Conservation (phyloP, 2,113 vertebrate species). For the Burhinus bistriatus region DNA sequence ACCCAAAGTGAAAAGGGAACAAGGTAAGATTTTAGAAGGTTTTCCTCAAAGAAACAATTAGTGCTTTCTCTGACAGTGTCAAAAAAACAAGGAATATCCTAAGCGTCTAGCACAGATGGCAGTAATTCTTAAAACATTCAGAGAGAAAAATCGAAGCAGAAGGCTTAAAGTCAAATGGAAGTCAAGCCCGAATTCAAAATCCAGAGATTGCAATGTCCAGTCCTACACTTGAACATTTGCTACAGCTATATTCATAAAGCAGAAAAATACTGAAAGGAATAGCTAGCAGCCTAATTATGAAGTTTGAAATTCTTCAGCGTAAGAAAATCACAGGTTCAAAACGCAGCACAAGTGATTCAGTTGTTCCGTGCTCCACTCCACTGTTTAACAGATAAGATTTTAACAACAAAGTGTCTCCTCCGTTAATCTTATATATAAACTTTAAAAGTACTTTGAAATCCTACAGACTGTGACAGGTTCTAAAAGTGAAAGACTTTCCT, state of each 20-base stretch:
- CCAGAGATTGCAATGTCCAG: background rate
- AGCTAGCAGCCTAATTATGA: background rate
- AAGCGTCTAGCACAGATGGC: slow-evolving; percentile 4
- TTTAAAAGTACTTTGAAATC: background rate
- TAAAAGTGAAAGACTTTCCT: background rate
- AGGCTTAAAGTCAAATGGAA: background rate
- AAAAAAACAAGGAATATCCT: background rate
- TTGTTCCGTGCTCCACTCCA: background rate
- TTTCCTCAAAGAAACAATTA: slow-evolving; percentile 57
- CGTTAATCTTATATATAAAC: background rate
- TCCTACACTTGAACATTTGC: background rate
- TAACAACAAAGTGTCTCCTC: background rate
- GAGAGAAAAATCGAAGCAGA: background rate
- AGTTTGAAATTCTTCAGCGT: background rate
- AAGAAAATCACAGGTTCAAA: background rate
- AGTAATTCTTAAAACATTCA: slow-evolving; percentile 25
- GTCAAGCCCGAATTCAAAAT: background rate
- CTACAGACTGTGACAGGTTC: background rate
- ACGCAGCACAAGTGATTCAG: background rate
- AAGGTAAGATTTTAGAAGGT: slow-evolving; percentile 36
- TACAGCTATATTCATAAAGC: background rate
- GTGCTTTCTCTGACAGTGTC: slow-evolving; percentile 24
- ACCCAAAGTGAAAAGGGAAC: slow-evolving; percentile 66
- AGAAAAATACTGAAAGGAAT: background rate
- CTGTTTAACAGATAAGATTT: background rate